phyloP scores from a whole-genome alignment of 1,140 invertebrate genomes.

The Lordiphosa clarofinis region DNA sequence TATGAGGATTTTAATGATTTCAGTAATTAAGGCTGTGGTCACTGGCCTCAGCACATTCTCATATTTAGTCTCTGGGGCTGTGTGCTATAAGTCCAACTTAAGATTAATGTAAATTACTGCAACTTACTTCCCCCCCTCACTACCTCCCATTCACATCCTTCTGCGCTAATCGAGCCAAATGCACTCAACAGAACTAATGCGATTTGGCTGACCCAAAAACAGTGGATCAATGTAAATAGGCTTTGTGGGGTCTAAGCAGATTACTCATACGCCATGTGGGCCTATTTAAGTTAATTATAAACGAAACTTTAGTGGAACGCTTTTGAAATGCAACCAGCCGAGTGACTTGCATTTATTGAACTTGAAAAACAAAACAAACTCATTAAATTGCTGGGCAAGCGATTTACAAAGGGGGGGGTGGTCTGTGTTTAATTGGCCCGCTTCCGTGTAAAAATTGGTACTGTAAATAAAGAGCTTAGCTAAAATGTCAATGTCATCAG shows the following conservation, averaged over 20 bases:
- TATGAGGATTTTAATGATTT: no score
- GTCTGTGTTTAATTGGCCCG: constrained; percentile 43
- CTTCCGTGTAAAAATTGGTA: constrained; percentile 52
- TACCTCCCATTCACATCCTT: no score
- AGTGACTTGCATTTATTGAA: constrained; percentile 22
- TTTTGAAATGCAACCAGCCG: constrained; percentile 1
- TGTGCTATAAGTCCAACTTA: no score
- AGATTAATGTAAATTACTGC: no score
- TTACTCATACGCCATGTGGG: constrained; percentile 63
- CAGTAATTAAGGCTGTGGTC: no score
- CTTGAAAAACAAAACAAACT: constrained; percentile 28
- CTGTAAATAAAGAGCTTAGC: constrained; percentile 36
- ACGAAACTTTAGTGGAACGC: constrained; percentile 8
- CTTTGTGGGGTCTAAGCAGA: constrained; percentile 32
- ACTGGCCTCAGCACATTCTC: no score
- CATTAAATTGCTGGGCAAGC: constrained; percentile 48
- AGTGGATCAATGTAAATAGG: constrained; percentile 33
- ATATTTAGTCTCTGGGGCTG: no score
- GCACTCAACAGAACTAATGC: constrained; percentile 14
- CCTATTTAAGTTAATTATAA: constrained; percentile 58
- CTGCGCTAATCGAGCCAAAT: no score
- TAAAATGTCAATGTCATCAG: constrained; percentile 70
- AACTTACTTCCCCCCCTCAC: no score
- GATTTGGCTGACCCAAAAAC: constrained; percentile 38
- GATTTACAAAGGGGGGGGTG: constrained; percentile 7